Evolutionary conservation across 30 jellyfish, hydroid and myxozoan genomes (phyloP), one percentile per base, ranked within the genome.

Genomic region (Aurelia sp.): DNA sequence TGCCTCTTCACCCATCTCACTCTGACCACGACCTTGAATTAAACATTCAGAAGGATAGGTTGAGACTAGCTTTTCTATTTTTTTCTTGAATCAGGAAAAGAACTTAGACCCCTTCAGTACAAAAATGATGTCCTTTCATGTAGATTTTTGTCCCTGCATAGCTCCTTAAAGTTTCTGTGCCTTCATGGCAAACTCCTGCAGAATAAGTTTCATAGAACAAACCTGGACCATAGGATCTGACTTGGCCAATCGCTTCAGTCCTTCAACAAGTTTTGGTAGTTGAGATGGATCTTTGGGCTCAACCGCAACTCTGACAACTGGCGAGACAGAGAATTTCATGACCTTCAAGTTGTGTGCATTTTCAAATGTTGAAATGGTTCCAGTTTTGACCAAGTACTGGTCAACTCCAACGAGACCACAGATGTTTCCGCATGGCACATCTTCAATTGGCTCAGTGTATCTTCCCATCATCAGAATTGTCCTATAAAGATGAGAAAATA

Each of bases 221-320:
- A 87, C 96, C 91, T 87, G 91, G 62, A 96, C 99, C 99, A 96
- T 96, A 86, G 99, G 99, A 88, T 96, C 99, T 16, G 98, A 90
- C 85, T 96, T 96, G 44, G 99, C 98, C 82, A 96, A 76, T 35
- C 99, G 96, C 57, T 96, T 96, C 78, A 96, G 68, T 8, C 99
- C 99, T 62, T 96, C 99, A 53, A 96, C 98, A n/a, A 96, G 96
- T 71, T 96, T 96, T 52, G 99, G 99, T 50, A 96, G 87, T 62
- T 96, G 97, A n/a, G 97, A 89, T 20, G 99, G 97, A 72, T 91
- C 96, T 79, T 91, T 96, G 20, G 99, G 99, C 74, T 90, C 97
- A 59, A 96, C 99, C 76, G 99, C 99, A 74, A 96, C 99, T 64
- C 99, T 95, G 50, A 96, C 99, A 78, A 96, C 99, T 23, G 99